Conservation (phyloP, 2,888 invertebrate genomes). For the Dichetophora obliterata region DNA sequence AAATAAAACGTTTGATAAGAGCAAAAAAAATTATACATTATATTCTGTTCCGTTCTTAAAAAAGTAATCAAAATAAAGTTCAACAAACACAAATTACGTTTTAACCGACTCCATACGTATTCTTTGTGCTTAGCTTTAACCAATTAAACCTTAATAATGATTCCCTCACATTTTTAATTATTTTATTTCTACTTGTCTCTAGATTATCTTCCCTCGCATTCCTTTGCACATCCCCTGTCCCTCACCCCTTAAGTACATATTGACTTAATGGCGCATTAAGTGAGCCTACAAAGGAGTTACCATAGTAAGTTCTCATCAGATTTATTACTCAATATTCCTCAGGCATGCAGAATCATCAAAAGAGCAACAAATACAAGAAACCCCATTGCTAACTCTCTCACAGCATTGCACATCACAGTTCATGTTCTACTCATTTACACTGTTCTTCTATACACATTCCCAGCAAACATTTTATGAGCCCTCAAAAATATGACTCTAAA, state of each 20-base stretch:
- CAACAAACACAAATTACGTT: not conserved
- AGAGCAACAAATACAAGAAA: not conserved
- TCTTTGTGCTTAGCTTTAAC: not conserved
- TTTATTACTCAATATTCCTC: conserved; percentile 40
- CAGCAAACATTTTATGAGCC: too few relatives aligned
- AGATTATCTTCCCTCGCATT: not conserved
- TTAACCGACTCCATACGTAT: not conserved
- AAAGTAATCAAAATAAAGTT: not conserved
- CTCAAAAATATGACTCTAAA: too few relatives aligned
- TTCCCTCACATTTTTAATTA: not conserved
- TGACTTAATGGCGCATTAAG: conserved; percentile 27
- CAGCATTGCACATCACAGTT: not conserved
- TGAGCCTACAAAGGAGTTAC: conserved; percentile 33
- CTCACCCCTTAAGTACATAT: conserved; percentile 15
- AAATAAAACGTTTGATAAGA: too few relatives aligned
- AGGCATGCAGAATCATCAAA: conserved; percentile 20
- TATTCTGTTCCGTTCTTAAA: too few relatives aligned
- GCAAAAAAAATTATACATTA: too few relatives aligned
- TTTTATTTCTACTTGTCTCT: not conserved
- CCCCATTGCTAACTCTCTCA: not conserved
- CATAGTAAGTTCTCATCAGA: conserved; percentile 35
- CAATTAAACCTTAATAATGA: not conserved
- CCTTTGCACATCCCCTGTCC: too few relatives aligned
- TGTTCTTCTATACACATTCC: not conserved
- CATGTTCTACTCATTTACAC: not conserved